phyloP scores from a whole-genome alignment of 1,140 invertebrate species.

The Wiebesia pumilae region DNA sequence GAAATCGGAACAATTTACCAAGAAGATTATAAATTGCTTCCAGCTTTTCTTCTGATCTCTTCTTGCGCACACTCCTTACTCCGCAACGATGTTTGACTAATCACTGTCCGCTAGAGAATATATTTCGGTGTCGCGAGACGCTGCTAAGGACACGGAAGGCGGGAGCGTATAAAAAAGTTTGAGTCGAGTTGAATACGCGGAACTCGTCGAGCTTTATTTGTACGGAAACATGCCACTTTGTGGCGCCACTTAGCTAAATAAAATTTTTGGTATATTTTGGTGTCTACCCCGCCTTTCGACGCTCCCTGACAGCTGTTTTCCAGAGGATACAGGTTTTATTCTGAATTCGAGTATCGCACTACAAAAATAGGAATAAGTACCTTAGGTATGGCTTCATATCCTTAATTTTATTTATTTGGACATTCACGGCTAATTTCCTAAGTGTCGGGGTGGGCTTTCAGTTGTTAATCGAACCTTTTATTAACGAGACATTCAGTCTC shows the following conservation, averaged over 20 bases:
- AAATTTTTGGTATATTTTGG: constrained; percentile 23
- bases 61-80: constrained; percentile 59
- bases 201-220: constrained; percentile 57
- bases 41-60: constrained; percentile 60
- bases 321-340: not conserved
- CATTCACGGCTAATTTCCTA: too few species aligned
- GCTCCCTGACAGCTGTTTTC: not conserved
- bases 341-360: not conserved
- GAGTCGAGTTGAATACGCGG: constrained; percentile 16
- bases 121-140: constrained; percentile 58
- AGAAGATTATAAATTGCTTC: constrained; percentile 67
- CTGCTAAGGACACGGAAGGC: constrained; percentile 39
- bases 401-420: too few species aligned
- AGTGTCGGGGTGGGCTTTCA: too few species aligned
- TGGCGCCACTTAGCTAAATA: constrained; percentile 53
- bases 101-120: constrained; percentile 59
- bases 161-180: constrained; percentile 40
- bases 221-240: constrained; percentile 59
- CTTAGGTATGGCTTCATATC: too few species aligned
- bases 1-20: constrained; percentile 14
- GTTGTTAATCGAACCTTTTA: too few species aligned
- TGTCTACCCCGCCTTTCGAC: not conserved
- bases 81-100: constrained; percentile 68
- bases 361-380: not conserved
- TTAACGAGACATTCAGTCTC: too few species aligned